Percentiles rank a stretch among this genome's conserved stretches.
Evolutionary conservation across 2,888 invertebrate species (phyloP).

Genomic region (Cantharis flavilabris): DNA sequence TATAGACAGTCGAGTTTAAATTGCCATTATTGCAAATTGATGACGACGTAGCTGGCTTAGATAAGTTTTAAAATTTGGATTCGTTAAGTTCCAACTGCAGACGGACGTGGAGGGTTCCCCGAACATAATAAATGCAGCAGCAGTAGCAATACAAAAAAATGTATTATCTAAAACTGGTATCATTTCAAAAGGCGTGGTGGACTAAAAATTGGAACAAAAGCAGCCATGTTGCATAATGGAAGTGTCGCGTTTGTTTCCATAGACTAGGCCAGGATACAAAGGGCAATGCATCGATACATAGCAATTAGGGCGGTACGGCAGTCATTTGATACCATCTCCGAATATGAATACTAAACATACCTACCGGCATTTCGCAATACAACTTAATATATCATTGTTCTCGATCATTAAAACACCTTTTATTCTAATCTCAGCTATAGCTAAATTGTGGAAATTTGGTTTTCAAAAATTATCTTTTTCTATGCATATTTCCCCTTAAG

Average conservation of each 20-base stretch:
- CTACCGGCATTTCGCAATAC: conserved; percentile 38
- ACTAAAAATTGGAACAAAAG: conserved; percentile 50
- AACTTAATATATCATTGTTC: conserved; percentile 31
- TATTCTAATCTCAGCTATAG: neutral
- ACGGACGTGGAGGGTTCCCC: neutral
- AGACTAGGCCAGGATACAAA: conserved; percentile 49
- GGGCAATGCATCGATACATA: conserved; percentile 53
- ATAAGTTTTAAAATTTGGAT: neutral
- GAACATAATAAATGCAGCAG: conserved; percentile 11
- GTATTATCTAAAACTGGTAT: conserved; percentile 48
- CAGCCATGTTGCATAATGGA: conserved; percentile 53
- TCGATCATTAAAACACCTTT: conserved; percentile 18
- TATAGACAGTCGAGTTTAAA: conserved; percentile 26
- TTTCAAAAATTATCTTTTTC: neutral
- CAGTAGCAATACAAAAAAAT: conserved; percentile 22
- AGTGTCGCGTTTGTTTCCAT: conserved; percentile 53
- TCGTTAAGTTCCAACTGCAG: neutral
- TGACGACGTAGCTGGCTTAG: neutral
- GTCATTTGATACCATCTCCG: conserved; percentile 53
- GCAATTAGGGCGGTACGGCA: conserved; percentile 54
- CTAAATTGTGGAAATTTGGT: neutral
- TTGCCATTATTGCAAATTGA: conserved; percentile 22
- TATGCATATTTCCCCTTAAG: too few relatives aligned
- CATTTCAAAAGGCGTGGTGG: conserved; percentile 48
- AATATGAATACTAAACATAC: conserved; percentile 51